Conservation (phyloP, 2,113 vertebrate species). For the Psephotus haematonotus region DNA sequence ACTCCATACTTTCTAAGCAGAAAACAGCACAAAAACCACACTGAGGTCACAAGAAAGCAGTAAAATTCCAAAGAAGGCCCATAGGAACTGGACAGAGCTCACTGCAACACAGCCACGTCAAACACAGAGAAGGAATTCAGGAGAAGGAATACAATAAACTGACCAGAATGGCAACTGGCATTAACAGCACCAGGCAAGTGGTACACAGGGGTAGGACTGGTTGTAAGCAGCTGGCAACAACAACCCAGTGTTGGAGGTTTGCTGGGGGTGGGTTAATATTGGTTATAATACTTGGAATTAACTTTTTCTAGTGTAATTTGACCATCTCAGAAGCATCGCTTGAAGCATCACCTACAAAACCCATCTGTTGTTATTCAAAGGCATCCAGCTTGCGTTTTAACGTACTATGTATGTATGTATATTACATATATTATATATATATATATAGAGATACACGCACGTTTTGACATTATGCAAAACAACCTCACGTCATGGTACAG, state of each 20-base stretch:
- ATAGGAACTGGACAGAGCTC: neutral
- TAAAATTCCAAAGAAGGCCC: neutral
- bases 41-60: neutral
- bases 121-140: neutral
- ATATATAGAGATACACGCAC: too few species aligned
- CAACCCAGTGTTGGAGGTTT: fast-evolving
- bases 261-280: neutral
- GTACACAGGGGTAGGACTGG: fast-evolving
- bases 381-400: neutral
- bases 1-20: neutral
- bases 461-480: neutral
- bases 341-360: neutral
- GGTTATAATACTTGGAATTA: neutral
- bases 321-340: neutral
- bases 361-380: fast-evolving
- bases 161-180: neutral
- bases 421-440: neutral
- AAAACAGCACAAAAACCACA: neutral
- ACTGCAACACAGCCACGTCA: too few species aligned
- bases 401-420: neutral
- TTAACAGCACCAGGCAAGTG: neutral
- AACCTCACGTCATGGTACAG: fast-evolving
- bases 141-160: neutral
- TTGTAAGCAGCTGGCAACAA: neutral
- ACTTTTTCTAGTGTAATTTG: fast-evolving